Conservation (phyloP, 2,888 invertebrate species). For the Athrips mouffetella region DNA sequence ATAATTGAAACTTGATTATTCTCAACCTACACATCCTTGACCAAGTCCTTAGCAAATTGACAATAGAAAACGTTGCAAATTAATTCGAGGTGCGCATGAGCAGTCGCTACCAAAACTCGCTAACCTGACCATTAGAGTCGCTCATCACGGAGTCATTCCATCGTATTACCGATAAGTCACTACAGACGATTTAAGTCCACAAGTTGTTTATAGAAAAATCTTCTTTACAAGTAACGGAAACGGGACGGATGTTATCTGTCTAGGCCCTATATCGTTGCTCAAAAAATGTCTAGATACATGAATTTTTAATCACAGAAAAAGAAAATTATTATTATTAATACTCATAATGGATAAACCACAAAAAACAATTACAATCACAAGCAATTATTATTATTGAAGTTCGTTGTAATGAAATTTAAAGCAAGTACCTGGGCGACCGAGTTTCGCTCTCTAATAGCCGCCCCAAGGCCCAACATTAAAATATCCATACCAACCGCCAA, state of each 20-base stretch:
- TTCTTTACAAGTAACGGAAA: neutral
- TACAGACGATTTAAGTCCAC: neutral
- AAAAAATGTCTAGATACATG: no score
- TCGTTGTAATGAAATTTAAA: no score
- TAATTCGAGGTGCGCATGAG: constrained; percentile 28
- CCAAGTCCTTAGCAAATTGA: constrained; percentile 1
- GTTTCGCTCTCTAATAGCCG: no score
- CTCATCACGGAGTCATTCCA: constrained; percentile 53
- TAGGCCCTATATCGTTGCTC: no score
- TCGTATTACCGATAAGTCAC: constrained; percentile 56
- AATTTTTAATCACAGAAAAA: no score
- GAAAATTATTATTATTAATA: no score
- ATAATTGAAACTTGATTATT: neutral
- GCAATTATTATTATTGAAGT: no score
- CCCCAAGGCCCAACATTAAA: no score
- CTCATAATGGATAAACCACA: no score
- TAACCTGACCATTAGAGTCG: constrained; percentile 46
- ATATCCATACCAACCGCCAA: no score
- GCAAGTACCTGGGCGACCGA: no score
- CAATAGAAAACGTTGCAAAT: constrained; percentile 25
- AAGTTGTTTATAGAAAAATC: neutral
- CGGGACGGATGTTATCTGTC: neutral
- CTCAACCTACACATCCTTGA: constrained; percentile 1
- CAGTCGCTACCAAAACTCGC: constrained; percentile 47
- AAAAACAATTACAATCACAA: no score